Evolutionary conservation across 2,888 invertebrate genomes (phyloP).

Genomic region (Gibbula magus): DNA sequence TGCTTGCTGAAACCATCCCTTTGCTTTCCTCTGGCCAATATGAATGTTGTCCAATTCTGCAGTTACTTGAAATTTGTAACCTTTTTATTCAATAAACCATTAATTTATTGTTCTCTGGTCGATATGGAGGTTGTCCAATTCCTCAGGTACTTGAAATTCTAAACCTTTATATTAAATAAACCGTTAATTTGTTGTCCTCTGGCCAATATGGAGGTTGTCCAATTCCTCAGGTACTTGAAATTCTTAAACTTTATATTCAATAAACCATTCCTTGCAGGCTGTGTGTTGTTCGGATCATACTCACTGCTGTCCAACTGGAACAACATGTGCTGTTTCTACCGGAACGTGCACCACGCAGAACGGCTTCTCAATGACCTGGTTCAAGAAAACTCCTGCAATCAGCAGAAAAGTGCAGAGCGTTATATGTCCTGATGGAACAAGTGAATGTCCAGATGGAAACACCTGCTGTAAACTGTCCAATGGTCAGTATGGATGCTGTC

Average conservation of each 20-base stretch:
- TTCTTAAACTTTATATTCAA: too few species aligned
- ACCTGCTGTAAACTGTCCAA: conserved; percentile 53
- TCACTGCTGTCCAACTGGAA: conserved; percentile 67
- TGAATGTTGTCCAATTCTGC: too few species aligned
- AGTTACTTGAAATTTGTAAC: conserved; percentile 54
- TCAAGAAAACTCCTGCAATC: conserved; percentile 4
- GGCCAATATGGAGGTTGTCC: conserved; percentile 53
- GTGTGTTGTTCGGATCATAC: conserved; percentile 65
- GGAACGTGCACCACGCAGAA: conserved; percentile 44
- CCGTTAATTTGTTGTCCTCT: too few species aligned
- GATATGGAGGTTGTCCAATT: conserved; percentile 47
- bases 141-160: conserved; percentile 36
- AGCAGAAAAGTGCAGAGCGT: neutral
- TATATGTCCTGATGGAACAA: conserved; percentile 35
- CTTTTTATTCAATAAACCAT: conserved; percentile 58
- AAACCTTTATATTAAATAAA: too few species aligned
- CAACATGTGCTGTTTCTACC: conserved; percentile 52
- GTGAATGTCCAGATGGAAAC: conserved; percentile 46
- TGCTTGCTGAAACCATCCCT: too few species aligned
- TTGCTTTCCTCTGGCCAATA: too few species aligned
- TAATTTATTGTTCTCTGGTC: conserved; percentile 50
- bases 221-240: conserved; percentile 32
- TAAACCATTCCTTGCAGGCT: conserved; percentile 43
- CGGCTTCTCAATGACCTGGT: conserved; percentile 1
- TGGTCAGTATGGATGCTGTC: conserved; percentile 50